A percentile compares a stretch with the other conserved stretches of the same genome.
Conservation (phyloP, 2,888 invertebrate genomes). For the Yponomeuta sedellus region DNA sequence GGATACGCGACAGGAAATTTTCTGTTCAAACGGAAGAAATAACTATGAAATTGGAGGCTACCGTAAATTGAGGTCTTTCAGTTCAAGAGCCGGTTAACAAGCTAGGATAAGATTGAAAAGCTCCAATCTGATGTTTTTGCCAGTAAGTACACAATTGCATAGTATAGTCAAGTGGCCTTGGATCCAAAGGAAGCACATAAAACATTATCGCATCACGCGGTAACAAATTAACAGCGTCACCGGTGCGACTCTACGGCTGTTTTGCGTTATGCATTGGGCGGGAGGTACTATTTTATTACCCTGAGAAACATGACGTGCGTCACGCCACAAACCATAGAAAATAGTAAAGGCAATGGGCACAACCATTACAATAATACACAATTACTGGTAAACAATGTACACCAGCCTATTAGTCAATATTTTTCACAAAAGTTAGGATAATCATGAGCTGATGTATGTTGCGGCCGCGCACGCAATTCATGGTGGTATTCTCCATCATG, state of each 20-base stretch:
- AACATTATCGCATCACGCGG: constrained; percentile 12
- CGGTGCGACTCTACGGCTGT: background rate
- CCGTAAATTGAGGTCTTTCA: background rate
- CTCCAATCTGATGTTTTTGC: background rate
- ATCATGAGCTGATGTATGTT: background rate
- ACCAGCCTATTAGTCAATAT: background rate
- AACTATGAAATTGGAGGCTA: background rate
- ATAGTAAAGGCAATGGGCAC: constrained; percentile 34
- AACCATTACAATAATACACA: constrained; percentile 34
- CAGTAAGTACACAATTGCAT: background rate
- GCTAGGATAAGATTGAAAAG: background rate
- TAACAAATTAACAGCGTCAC: background rate
- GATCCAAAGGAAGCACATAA: constrained; percentile 8
- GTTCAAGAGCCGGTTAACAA: background rate
- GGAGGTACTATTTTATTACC: background rate
- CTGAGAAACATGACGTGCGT: constrained; percentile 37
- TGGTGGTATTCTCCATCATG: constrained; percentile 19
- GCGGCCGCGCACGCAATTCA: background rate
- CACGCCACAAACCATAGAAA: constrained; percentile 43
- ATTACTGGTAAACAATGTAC: constrained; percentile 22
- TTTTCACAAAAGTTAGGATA: background rate
- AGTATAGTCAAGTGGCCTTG: constrained; percentile 11
- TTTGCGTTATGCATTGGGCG: background rate
- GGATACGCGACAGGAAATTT: constrained; percentile 55
- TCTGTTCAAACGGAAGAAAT: constrained; percentile 27